Conservation (phyloP, 2,113 vertebrate genomes). For the rabbit (Oryctolagus cuniculus) region mOryCun1.1 NC_091435.1:108511501-108512000, state of each 20-base stretch:
- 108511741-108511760: not conserved
- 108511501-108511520: not conserved
- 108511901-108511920: not conserved
- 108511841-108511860: not conserved
- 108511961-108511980: not conserved
- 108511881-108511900: not conserved
- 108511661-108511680: not conserved
- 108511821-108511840: not conserved
- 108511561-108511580: not conserved
- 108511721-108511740: not conserved
- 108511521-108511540: not conserved
- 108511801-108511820: not conserved
- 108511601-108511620: not conserved
- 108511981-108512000: constrained; percentile 31
- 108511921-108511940: not conserved
- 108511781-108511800: not conserved
- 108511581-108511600: not conserved
- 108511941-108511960: not conserved
- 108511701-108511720: not conserved
- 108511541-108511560: not conserved
- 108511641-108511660: not conserved
- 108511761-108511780: constrained; percentile 17
- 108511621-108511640: not conserved
- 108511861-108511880: not conserved
- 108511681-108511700: no score